Evolutionary conservation across 2,797 vertebrate species (phyloP).

Genomic region (Thunnus albacares): DNA sequence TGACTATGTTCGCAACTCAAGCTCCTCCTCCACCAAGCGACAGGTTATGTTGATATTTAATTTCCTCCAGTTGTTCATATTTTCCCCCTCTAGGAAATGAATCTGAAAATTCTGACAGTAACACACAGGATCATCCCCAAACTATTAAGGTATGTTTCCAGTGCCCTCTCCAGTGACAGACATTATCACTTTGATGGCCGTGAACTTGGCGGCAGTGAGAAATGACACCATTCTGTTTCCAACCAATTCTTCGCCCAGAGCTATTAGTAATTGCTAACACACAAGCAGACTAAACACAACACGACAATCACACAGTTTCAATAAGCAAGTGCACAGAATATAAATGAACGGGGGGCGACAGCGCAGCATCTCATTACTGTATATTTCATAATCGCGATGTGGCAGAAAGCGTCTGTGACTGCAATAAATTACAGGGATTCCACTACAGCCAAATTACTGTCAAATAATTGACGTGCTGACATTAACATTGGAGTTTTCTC

Average conservation of each 20-base stretch:
- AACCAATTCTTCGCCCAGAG: constrained; percentile 44
- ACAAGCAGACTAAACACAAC: constrained; percentile 44
- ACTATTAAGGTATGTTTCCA: constrained; percentile 17
- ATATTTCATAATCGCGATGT: constrained; percentile 20
- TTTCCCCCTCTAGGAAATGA: neutral
- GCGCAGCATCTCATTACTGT: constrained; percentile 36
- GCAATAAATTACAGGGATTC: constrained; percentile 37
- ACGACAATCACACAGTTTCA: constrained; percentile 42
- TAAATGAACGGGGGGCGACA: constrained; percentile 30
- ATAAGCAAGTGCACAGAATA: constrained; percentile 24
- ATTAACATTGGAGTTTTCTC: constrained; percentile 41
- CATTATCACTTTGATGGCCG: constrained; percentile 53
- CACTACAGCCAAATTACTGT: constrained; percentile 36
- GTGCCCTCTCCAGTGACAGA: constrained; percentile 55
- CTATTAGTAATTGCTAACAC: constrained; percentile 48
- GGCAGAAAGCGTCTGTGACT: constrained; percentile 38
- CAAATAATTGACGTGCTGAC: constrained; percentile 47
- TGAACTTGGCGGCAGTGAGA: constrained; percentile 48
- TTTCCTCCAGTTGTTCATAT: neutral
- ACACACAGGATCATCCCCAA: constrained; percentile 16
- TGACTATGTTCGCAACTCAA: neutral
- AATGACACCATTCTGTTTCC: constrained; percentile 49
- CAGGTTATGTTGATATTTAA: neutral
- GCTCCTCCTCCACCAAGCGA: constrained; percentile 1
- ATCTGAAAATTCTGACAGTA: constrained; percentile 42